Evolutionary conservation across 2,888 invertebrate genomes (phyloP), one percentile per base, ranked within the genome.

Genomic region (Caenorhabditis auriculariae): DNA sequence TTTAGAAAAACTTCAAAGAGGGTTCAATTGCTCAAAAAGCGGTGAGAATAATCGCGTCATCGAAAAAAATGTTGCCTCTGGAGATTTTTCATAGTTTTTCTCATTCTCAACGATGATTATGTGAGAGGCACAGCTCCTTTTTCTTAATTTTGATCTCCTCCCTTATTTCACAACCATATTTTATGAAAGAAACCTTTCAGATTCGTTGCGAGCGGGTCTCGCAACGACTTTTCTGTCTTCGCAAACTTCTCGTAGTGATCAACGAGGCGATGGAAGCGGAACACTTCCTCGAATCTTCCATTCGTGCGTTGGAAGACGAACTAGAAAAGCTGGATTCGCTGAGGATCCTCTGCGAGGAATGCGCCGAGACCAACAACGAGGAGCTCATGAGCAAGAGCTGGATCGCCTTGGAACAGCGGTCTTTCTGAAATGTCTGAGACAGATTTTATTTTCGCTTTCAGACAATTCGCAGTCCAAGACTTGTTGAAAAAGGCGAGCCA

Each of bases 161-260:
- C 9, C 35, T 12, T 12, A 12, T 9, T n/a, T 12, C 35, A 32
- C 35, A 24, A 27, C n/a, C 48, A 38, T 46, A 23, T 29, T 38
- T 38, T 44, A 17, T 17, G 27, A 17, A 15, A 1, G 5, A 27
- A 39, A 21, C 27, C 2, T 46, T 63, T 17, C 50, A 66, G 64
- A 66, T 69, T 29, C 52, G 69, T 0, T 58, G 63, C 17, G 69
- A 69, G 50, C 44, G 69, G 26, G 66, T 69, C 15, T 56, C 66
- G 15, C 64, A 61, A 39, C 55, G 69, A 5, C 38, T 69, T 3
- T 42, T 47, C 1, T 55, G 59, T 5, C 52, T 69, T n/a, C 56
- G 52, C 28, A 66, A 61, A 47, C 45, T 69, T n/a, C 45, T 69
- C 4, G 41, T 43, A 5, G 43, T 69, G 7, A 54, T 66, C 9